Percentiles rank a stretch among this genome's conserved stretches.
Conservation (phyloP, 1,140 invertebrate genomes). For the Achroia grisella region DNA sequence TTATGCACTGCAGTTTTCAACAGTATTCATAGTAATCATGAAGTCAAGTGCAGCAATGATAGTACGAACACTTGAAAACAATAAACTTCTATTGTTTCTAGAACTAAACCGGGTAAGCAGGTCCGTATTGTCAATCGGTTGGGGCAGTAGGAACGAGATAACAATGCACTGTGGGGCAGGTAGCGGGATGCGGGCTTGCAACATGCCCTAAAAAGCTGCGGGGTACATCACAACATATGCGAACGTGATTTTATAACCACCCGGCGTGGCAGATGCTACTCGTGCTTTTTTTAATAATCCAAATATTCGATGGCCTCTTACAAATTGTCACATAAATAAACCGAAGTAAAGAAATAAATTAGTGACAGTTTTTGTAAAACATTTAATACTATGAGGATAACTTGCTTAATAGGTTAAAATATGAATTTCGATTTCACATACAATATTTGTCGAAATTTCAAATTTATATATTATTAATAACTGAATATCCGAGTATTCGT, state of each 20-base stretch:
- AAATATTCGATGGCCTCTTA: neutral
- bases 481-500: too few relatives aligned
- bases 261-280: slow-evolving; percentile 44
- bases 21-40: neutral
- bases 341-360: too few relatives aligned
- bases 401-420: too few relatives aligned
- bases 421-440: too few relatives aligned
- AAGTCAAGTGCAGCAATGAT: slow-evolving; percentile 30
- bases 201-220: slow-evolving; percentile 23
- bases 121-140: slow-evolving; percentile 33
- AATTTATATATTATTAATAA: too few relatives aligned
- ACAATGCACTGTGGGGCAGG: slow-evolving; percentile 50
- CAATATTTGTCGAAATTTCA: too few relatives aligned
- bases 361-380: too few relatives aligned
- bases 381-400: too few relatives aligned
- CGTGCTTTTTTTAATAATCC: slow-evolving; percentile 8
- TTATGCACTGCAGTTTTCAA: too few relatives aligned
- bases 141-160: slow-evolving; percentile 26
- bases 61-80: slow-evolving; percentile 33
- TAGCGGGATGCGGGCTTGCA: slow-evolving; percentile 53
- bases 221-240: slow-evolving; percentile 35
- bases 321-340: too few relatives aligned
- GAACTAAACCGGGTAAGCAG: slow-evolving; percentile 56
- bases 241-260: slow-evolving; percentile 40
- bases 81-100: slow-evolving; percentile 39